A percentile compares a stretch with the other conserved stretches of the same genome.
Conservation (phyloP, 2,113 vertebrate genomes). For the Speoplatyrhinus poulsoni region DNA sequence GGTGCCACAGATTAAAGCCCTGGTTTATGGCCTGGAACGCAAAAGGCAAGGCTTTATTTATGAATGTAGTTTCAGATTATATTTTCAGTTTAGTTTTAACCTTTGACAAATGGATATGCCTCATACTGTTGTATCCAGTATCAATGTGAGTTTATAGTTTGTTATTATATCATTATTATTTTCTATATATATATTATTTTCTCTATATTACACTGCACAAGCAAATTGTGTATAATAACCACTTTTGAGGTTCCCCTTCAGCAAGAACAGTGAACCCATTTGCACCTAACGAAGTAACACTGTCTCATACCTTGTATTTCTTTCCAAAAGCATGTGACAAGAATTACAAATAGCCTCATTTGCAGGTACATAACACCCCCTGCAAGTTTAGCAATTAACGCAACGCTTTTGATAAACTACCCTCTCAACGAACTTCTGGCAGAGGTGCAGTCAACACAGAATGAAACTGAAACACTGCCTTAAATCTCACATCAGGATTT, state of each 20-base stretch:
- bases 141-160: background rate
- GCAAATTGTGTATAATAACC: background rate
- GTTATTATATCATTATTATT: no score
- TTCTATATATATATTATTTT: no score
- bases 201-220: no score
- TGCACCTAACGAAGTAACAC: background rate
- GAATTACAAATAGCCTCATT: constrained; percentile 53
- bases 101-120: constrained; percentile 2
- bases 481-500: background rate
- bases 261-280: background rate
- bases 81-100: constrained; percentile 22
- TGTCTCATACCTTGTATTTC: constrained; percentile 12
- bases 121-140: background rate
- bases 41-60: background rate
- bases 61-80: constrained; percentile 29
- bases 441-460: constrained; percentile 19
- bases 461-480: background rate
- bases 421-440: constrained; percentile 24
- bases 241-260: background rate
- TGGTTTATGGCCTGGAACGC: background rate
- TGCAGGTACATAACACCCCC: constrained; percentile 44
- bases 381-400: constrained; percentile 52
- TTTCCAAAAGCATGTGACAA: constrained; percentile 30
- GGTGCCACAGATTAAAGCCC: constrained; percentile 49
- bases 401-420: constrained; percentile 51